Conservation (phyloP, 1,140 invertebrate genomes). For the Nephotettix cincticeps region DNA sequence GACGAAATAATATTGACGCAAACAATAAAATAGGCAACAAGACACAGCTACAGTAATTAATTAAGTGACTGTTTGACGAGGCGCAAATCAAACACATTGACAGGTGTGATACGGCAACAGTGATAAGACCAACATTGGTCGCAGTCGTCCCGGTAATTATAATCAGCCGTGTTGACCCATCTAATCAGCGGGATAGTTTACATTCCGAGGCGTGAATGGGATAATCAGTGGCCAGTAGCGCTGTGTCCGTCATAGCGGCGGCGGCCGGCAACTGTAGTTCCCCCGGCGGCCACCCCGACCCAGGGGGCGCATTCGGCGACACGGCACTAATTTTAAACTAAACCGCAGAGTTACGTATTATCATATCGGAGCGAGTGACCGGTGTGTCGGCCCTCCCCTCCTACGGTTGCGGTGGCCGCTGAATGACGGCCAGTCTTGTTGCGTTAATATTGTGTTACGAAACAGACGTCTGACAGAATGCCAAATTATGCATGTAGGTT, state of each 20-base stretch:
- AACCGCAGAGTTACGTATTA: conserved; percentile 22
- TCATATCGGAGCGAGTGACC: conserved; percentile 9
- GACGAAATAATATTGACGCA: no score
- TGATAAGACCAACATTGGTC: neutral
- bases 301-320: conserved; percentile 3
- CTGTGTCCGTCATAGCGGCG: conserved; percentile 3
- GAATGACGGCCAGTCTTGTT: no score
- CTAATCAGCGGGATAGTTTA: conserved; percentile 18
- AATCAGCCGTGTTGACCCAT: neutral
- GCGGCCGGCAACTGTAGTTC: neutral
- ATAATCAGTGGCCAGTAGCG: conserved; percentile 1
- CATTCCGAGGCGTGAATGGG: conserved; percentile 18
- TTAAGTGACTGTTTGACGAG: no score
- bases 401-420: no score
- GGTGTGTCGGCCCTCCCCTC: no score
- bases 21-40: no score
- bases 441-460: no score
- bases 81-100: neutral
- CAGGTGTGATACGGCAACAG: neutral
- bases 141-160: neutral
- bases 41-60: no score
- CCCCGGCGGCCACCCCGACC: neutral
- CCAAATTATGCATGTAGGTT: no score
- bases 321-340: conserved; percentile 24
- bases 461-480: no score